These are phyloP conservation scores for Graphium colonna DNA, from an alignment of 2,888 invertebrate species.

Conservation along the genomic window DNA sequence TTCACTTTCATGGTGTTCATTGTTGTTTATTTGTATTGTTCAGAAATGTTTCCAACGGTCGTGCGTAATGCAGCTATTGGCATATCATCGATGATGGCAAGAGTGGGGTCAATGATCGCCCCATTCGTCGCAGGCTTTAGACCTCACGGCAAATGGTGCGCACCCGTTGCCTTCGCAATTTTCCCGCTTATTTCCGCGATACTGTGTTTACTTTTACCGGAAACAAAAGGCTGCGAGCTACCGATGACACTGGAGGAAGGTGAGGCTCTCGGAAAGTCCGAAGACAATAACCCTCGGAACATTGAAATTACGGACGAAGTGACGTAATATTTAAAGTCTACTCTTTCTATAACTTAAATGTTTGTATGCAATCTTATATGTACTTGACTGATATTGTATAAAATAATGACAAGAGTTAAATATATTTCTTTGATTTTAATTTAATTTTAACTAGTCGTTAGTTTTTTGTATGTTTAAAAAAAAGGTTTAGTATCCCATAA, in stretches of 20 bases:
- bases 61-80: slow-evolving; percentile 92
- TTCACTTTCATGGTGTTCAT: slow-evolving; percentile 90
- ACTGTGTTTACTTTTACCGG: slow-evolving; percentile 84
- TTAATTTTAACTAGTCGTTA: too few species aligned
- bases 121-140: slow-evolving; percentile 86
- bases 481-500: neutral
- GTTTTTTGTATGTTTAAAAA: too few species aligned
- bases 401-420: too few species aligned
- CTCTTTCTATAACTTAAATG: neutral
- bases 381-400: neutral
- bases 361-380: neutral
- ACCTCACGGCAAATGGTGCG: slow-evolving; percentile 79
- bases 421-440: too few species aligned
- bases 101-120: slow-evolving; percentile 90
- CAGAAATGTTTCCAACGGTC: slow-evolving; percentile 93
- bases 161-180: slow-evolving; percentile 85
- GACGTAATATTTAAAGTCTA: slow-evolving; percentile 2
- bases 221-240: slow-evolving; percentile 86
- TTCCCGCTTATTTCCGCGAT: slow-evolving; percentile 83
- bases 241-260: slow-evolving; percentile 89
- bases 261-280: slow-evolving; percentile 66
- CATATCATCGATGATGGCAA: slow-evolving; percentile 89
- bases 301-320: slow-evolving; percentile 4
- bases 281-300: slow-evolving; percentile 12
- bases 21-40: slow-evolving; percentile 87